A percentile compares a stretch with the other conserved stretches of the same genome.
These are phyloP conservation scores for Protomyctophum bolini DNA, from an alignment of 2,113 vertebrate genomes.

Conservation along the genomic window DNA sequence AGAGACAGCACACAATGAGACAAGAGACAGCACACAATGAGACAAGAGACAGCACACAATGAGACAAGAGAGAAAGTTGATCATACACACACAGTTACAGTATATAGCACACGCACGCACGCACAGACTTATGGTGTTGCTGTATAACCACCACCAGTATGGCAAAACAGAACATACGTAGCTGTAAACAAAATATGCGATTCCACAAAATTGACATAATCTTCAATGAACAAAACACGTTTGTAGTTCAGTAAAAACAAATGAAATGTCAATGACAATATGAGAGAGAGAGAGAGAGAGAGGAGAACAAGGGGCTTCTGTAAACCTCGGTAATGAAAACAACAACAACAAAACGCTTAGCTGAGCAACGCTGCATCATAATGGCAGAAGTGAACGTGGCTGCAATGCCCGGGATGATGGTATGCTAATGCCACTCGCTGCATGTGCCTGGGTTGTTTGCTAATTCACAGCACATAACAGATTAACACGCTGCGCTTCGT, in stretches of 20 bases:
- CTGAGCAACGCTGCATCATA: constrained; percentile 82
- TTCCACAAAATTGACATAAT: background rate
- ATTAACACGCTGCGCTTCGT: constrained; percentile 44
- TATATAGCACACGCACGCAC: too few relatives aligned
- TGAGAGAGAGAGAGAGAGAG: background rate
- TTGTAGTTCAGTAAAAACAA: background rate
- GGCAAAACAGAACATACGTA: too few relatives aligned
- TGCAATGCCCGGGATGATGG: constrained; percentile 13
- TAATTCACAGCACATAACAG: constrained; percentile 40
- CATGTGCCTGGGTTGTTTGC: constrained; percentile 14
- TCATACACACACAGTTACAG: too few relatives aligned
- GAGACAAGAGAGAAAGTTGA: too few relatives aligned
- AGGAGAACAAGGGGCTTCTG: background rate
- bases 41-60: too few relatives aligned
- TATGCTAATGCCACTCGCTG: constrained; percentile 25
- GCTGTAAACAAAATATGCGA: too few relatives aligned
- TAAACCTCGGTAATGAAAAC: constrained; percentile 77
- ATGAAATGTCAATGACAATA: background rate
- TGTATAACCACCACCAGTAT: too few relatives aligned
- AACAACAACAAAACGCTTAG: constrained; percentile 6
- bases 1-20: too few relatives aligned
- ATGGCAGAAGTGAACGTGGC: constrained; percentile 36
- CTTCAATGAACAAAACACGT: background rate
- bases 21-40: too few relatives aligned
- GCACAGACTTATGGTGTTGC: too few relatives aligned